These are phyloP conservation scores for Idaea biselata DNA, from an alignment of 2,888 invertebrate genomes.

Conservation along the genomic window DNA sequence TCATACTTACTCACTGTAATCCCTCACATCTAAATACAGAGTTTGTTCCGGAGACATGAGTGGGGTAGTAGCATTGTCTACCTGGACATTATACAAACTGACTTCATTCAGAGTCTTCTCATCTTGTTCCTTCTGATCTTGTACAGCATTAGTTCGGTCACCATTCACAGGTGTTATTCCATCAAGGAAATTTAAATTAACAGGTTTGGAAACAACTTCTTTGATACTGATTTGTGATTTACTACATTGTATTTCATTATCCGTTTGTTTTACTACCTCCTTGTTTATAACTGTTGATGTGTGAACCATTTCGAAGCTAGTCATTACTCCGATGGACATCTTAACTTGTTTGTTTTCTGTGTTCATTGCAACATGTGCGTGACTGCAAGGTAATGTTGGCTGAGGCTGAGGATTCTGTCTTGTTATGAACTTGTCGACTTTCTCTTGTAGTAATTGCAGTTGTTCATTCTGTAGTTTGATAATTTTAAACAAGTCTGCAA, in stretches of 20 bases:
- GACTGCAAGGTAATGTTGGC: constrained; percentile 46
- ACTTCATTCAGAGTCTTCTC: constrained; percentile 71
- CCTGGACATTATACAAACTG: constrained; percentile 70
- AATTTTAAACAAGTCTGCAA: constrained; percentile 82
- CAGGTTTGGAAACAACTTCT: constrained; percentile 58
- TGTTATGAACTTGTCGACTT: constrained; percentile 80
- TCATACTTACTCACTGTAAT: constrained; percentile 71
- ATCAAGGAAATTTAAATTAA: constrained; percentile 66
- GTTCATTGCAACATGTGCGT: constrained; percentile 56
- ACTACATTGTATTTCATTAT: constrained; percentile 69
- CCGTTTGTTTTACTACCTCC: constrained; percentile 55
- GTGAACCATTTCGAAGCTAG: constrained; percentile 84
- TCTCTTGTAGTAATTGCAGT: constrained; percentile 82
- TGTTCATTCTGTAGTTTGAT: constrained; percentile 85
- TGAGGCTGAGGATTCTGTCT: constrained; percentile 40
- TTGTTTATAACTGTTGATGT: constrained; percentile 73
- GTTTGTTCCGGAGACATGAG: constrained; percentile 71
- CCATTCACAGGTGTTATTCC: constrained; percentile 52
- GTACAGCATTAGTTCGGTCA: constrained; percentile 19
- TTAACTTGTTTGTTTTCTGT: constrained; percentile 68
- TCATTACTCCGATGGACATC: constrained; percentile 87
- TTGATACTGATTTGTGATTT: constrained; percentile 69
- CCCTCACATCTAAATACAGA: constrained; percentile 69
- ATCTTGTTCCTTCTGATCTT: constrained; percentile 40
- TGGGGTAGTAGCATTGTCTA: constrained; percentile 72